These are phyloP conservation scores for Antheraea pernyi DNA, from an alignment of 1,140 invertebrate genomes.

Conservation along the genomic window DNA sequence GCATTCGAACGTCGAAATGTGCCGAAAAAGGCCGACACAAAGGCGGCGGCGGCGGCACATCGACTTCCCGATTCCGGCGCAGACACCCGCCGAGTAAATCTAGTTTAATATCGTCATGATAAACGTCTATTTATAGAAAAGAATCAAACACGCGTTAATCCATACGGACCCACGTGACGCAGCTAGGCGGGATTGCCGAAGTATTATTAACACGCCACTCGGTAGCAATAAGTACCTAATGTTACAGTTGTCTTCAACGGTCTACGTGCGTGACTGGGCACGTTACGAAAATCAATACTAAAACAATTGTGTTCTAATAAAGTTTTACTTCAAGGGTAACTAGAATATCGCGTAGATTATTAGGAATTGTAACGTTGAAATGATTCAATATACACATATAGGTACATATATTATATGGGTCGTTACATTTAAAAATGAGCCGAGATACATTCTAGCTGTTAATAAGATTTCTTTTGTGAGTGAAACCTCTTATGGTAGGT, in stretches of 20 bases:
- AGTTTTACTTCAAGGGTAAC: slow-evolving; percentile 31
- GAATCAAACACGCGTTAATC: slow-evolving; percentile 55
- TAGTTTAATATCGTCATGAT: slow-evolving; percentile 36
- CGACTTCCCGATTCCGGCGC: slow-evolving; percentile 21
- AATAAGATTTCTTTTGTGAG: no score
- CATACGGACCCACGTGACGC: slow-evolving; percentile 47
- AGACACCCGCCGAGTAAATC: slow-evolving; percentile 46
- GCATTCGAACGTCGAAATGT: not conserved
- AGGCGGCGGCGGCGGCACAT: not conserved
- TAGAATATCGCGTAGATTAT: no score
- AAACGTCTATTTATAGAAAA: slow-evolving; percentile 68
- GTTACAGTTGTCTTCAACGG: slow-evolving; percentile 25
- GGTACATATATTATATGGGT: no score
- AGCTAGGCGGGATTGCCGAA: slow-evolving; percentile 15
- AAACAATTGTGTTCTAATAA: slow-evolving; percentile 33
- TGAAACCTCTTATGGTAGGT: no score
- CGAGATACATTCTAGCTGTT: no score
- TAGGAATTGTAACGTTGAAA: no score
- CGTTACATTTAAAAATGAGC: no score
- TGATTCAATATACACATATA: no score
- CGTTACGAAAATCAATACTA: slow-evolving; percentile 40
- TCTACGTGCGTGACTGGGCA: slow-evolving; percentile 30
- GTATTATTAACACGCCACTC: no score
- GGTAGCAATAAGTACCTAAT: not conserved
- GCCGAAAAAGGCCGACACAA: not conserved